These are phyloP conservation scores for Drosophila kohkoa DNA, from an alignment of 1,140 invertebrate species.

Conservation along the genomic window DNA sequence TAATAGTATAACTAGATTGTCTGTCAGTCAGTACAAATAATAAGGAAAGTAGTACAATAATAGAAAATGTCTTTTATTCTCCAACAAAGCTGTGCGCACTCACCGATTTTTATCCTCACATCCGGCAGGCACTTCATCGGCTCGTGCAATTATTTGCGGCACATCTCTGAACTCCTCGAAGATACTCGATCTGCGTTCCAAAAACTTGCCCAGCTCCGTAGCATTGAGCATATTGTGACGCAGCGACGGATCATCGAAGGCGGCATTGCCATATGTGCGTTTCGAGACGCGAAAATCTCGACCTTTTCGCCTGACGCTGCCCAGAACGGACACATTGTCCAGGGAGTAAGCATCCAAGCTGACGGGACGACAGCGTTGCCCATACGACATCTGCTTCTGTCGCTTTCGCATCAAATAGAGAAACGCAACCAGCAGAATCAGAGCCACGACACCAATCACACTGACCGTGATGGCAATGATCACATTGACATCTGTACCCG, in stretches of 20 bases:
- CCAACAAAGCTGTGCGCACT: constrained; percentile 33
- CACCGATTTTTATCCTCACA: constrained; percentile 93
- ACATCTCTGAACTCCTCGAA: constrained; percentile 92
- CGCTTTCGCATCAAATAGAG: constrained; percentile 90
- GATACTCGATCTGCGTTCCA: constrained; percentile 89
- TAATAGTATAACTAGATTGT: too few species aligned
- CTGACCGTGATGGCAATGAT: constrained; percentile 86
- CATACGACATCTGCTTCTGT: constrained; percentile 89
- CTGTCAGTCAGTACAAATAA: too few species aligned
- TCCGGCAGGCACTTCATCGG: constrained; percentile 93
- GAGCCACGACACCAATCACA: constrained; percentile 86
- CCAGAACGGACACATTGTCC: constrained; percentile 94
- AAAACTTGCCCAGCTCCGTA: constrained; percentile 89
- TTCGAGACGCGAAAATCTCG: constrained; percentile 91
- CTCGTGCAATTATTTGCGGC: constrained; percentile 90
- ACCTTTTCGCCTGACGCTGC: constrained; percentile 90
- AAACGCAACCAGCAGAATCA: constrained; percentile 88
- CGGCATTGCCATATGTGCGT: constrained; percentile 95
- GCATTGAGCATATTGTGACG: constrained; percentile 73
- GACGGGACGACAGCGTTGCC: constrained; percentile 93
- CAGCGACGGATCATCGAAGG: constrained; percentile 93
- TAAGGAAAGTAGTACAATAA: too few species aligned
- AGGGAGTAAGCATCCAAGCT: constrained; percentile 95
- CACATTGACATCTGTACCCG: constrained; percentile 83
- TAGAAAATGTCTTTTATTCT: background rate